phyloP scores from a whole-genome alignment of 2,888 invertebrate species.

The Tolmerus cingulatus region DNA sequence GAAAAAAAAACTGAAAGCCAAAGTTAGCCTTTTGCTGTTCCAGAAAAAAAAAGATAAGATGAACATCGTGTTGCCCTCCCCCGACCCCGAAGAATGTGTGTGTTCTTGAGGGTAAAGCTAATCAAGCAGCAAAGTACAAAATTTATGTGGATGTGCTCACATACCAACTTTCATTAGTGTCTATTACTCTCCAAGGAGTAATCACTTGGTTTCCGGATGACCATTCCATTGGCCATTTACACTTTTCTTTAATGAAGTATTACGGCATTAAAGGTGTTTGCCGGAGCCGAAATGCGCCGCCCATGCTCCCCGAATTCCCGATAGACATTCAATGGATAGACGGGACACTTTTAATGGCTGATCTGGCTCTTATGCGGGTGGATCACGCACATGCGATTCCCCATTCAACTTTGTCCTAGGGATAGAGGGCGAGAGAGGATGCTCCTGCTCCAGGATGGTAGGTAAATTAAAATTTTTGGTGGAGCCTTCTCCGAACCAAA shows the following conservation, averaged over 20 bases:
- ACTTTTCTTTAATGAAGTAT: constrained; percentile 51
- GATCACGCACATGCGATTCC: constrained; percentile 7
- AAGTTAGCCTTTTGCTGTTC: not conserved
- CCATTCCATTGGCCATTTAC: constrained; percentile 48
- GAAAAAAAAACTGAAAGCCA: not conserved
- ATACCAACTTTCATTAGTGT: constrained; percentile 46
- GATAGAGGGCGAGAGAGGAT: not conserved
- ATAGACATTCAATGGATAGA: not conserved
- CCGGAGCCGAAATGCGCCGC: constrained; percentile 37
- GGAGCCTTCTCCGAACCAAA: not conserved
- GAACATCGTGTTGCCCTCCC: not conserved
- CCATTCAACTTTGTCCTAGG: not conserved
- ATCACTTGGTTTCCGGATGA: constrained; percentile 48
- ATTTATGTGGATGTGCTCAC: constrained; percentile 33
- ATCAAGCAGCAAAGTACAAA: constrained; percentile 30
- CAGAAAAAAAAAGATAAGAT: not conserved
- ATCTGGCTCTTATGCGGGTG: not conserved
- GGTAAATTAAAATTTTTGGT: constrained; percentile 31
- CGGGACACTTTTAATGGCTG: constrained; percentile 27
- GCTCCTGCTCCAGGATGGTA: not conserved
- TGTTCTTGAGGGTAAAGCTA: constrained; percentile 19
- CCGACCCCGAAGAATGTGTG: not conserved
- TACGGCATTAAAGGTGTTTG: constrained; percentile 46
- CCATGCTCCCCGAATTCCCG: not conserved
- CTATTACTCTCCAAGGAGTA: constrained; percentile 49